These are phyloP conservation scores for Drosophila ambigua DNA, from an alignment of 1,140 invertebrate species.

Conservation along the genomic window DNA sequence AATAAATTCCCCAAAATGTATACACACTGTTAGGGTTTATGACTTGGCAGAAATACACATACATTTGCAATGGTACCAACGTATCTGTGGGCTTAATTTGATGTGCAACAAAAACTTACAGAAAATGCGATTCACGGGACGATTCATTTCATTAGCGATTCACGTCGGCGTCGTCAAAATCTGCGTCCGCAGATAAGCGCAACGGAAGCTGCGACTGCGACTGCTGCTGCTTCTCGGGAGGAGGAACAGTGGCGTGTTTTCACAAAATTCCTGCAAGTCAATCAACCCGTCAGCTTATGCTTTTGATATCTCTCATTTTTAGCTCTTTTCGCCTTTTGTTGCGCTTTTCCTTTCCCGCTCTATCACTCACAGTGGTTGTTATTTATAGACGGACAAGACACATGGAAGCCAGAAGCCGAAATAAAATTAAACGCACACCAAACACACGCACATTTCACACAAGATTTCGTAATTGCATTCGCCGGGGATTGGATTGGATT, in stretches of 20 bases:
- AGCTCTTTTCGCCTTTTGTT: constrained; percentile 45
- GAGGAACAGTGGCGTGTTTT: constrained; percentile 18
- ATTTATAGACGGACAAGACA: constrained; percentile 68
- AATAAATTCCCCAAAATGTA: constrained; percentile 41
- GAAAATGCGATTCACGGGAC: constrained; percentile 33
- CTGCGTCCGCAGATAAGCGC: constrained; percentile 54
- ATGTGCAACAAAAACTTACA: constrained; percentile 54
- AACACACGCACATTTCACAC: constrained; percentile 41
- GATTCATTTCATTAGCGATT: constrained; percentile 9
- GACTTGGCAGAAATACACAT: constrained; percentile 41
- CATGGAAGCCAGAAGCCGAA: constrained; percentile 57
- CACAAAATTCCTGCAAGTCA: constrained; percentile 71
- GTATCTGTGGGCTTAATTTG: constrained; percentile 14
- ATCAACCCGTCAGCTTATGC: constrained; percentile 70
- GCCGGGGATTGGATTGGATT: constrained; percentile 9
- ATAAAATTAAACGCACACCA: constrained; percentile 28
- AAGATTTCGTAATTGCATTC: constrained; percentile 73
- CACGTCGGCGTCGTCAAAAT: constrained; percentile 23
- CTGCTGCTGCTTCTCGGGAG: constrained; percentile 7
- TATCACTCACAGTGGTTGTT: constrained; percentile 15
- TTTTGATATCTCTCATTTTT: constrained; percentile 50
- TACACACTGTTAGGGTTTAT: constrained; percentile 34
- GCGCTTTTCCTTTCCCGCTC: background rate
- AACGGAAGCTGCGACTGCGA: constrained; percentile 52
- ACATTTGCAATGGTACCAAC: constrained; percentile 15